Base-by-base conservation (phyloP, 1,140 invertebrate genomes). In the Halesus radiatus region DNA sequence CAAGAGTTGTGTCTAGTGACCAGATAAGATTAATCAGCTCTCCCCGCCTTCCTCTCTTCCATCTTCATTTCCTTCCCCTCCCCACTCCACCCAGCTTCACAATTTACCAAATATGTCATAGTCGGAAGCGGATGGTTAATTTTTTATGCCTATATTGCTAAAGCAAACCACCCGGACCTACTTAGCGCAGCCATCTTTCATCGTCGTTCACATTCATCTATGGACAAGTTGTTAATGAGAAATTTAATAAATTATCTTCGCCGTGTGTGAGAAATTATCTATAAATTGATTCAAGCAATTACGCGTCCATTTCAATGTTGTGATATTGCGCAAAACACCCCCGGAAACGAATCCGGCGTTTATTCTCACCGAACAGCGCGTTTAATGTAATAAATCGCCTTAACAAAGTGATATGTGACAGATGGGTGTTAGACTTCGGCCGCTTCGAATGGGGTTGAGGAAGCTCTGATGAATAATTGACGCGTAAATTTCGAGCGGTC, bases 251-350 rank as follows among this genome's bases (percentile, higher is more conserved):
- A 79, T 79, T 79, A 53, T 64, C 66, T 79, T 56, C 77, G 66
- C 77, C 50, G 53, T 79, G 77, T 79, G 68, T 72, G 58, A 76
- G 58, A 45, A 64, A 76, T 66, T 77, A 79, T 79, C 73, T 79
- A 79, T 79, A 79, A 79, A 62, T 78, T 78, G 60, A 70, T 54
- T 68, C 1, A 32, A 78, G 50, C 23, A 58, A 64, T 76, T 60
- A 20, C n/a, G 23, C 50, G 18, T 45, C 23, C 29, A 45, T 45
- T 20, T 76, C 23, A 58, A 76, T 76, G 23, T 45, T 62, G 50
- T 64, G 22, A 76, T 76, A 60, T 62, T 76, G 32, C 7, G 37
- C 37, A 45, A 45, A 45, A 45, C 37, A 45, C 7, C 37, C 37
- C 37, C 37, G 37, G 10, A 45, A 45, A 45, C 37, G 37, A 45